These are phyloP conservation scores for Drosophila niveifrons DNA, from an alignment of 2,888 invertebrate genomes.

Conservation along the genomic window DNA sequence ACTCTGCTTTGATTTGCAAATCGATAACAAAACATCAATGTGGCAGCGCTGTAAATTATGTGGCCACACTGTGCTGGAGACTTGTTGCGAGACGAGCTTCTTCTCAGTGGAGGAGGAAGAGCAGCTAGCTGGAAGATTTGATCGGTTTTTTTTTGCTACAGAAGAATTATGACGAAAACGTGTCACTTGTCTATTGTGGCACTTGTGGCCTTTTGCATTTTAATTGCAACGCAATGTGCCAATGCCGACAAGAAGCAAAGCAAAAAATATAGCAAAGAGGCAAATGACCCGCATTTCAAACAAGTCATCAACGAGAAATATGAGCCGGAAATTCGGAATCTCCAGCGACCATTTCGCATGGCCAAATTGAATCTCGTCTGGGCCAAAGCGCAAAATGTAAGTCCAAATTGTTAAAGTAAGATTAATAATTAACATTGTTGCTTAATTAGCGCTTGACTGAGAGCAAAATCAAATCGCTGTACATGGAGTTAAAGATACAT, in stretches of 20 bases:
- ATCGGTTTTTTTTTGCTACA: conserved; percentile 21
- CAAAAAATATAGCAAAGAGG: conserved; percentile 83
- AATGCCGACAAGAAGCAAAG: conserved; percentile 73
- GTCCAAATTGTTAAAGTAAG: conserved; percentile 58
- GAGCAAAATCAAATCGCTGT: conserved; percentile 93
- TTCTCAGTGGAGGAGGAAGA: not conserved
- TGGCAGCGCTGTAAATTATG: not conserved
- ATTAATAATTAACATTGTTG: not conserved
- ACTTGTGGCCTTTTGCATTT: conserved; percentile 44
- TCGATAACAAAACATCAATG: not conserved
- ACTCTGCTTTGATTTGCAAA: not conserved
- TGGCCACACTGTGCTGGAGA: conserved; percentile 7
- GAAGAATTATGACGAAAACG: conserved; percentile 52
- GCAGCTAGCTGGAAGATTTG: conserved; percentile 33
- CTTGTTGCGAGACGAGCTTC: conserved; percentile 5
- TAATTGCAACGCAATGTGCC: conserved; percentile 49
- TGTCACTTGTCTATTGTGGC: conserved; percentile 38
- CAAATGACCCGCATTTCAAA: conserved; percentile 73
- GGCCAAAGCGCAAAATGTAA: conserved; percentile 95
- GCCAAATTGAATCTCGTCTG: conserved; percentile 95
- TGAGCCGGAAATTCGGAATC: conserved; percentile 88
- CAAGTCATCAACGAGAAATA: conserved; percentile 80
- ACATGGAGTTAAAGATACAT: conserved; percentile 95
- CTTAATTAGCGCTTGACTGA: conserved; percentile 89
- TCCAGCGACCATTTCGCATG: conserved; percentile 95